Conservation (phyloP, 1,140 invertebrate genomes). For the Caenorhabditis brenneri region DNA sequence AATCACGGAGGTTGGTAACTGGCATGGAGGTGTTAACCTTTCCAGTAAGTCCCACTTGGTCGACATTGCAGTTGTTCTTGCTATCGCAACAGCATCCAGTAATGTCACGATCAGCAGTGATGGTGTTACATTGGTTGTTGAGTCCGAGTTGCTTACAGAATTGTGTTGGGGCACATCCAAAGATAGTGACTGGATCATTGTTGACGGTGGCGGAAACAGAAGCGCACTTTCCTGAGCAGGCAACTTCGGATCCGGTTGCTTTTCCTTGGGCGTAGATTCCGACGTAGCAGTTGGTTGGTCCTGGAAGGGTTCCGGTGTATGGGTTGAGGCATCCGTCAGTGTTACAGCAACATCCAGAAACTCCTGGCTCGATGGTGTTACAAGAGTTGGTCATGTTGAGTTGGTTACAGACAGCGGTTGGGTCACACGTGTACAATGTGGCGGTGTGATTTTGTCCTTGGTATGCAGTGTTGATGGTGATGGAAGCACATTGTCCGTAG, state of each 20-base stretch:
- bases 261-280: conserved; percentile 41
- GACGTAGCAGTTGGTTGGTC: conserved; percentile 46
- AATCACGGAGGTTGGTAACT: neutral
- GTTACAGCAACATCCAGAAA: conserved; percentile 52
- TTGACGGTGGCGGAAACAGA: neutral
- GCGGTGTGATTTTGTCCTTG: neutral
- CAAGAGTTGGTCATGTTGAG: conserved; percentile 12
- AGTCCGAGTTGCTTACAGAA: conserved; percentile 3
- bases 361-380: conserved; percentile 9
- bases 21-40: neutral
- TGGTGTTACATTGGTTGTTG: conserved; percentile 3
- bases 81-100: conserved; percentile 49
- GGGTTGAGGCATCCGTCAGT: conserved; percentile 52
- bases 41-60: neutral
- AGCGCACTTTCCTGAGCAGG: conserved; percentile 41
- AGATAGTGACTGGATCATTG: neutral
- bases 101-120: neutral
- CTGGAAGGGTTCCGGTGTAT: conserved; percentile 1
- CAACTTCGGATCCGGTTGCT: neutral
- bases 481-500: conserved; percentile 49
- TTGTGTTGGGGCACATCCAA: conserved; percentile 1
- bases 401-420: conserved; percentile 45
- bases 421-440: conserved; percentile 53
- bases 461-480: neutral
- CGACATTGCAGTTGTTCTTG: conserved; percentile 50